These are phyloP conservation scores for Seira ritae DNA, from an alignment of 2,888 invertebrate genomes.

Conservation along the genomic window DNA sequence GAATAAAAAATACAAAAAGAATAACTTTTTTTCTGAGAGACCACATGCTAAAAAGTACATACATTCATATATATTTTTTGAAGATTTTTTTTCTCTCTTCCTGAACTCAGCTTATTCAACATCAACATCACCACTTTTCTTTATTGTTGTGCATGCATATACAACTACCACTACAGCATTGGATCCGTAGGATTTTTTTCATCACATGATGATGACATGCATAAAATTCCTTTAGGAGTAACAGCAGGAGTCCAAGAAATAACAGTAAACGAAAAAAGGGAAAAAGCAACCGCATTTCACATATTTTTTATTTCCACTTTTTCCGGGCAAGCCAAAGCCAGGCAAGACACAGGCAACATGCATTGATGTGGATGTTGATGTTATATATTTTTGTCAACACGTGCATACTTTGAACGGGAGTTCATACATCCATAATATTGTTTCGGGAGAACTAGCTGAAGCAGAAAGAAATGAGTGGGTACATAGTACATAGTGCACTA, in stretches of 20 bases:
- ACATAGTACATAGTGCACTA: too few species aligned
- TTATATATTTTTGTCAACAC: constrained; percentile 54
- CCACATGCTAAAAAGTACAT: constrained; percentile 48
- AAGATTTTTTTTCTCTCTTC: constrained; percentile 42
- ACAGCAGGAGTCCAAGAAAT: constrained; percentile 54
- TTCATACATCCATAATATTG: constrained; percentile 9
- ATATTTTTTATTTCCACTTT: constrained; percentile 33
- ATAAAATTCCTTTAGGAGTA: constrained; percentile 63
- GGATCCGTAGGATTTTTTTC: constrained; percentile 52
- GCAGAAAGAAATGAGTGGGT: constrained; percentile 5
- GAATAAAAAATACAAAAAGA: constrained; percentile 43
- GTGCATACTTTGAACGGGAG: too few species aligned
- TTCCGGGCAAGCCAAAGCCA: background rate
- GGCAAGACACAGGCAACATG: background rate
- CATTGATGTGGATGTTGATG: background rate
- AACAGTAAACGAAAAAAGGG: constrained; percentile 39
- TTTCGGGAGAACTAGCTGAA: constrained; percentile 14
- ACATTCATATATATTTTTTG: constrained; percentile 34
- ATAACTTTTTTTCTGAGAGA: constrained; percentile 52
- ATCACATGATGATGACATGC: constrained; percentile 58
- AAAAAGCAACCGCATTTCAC: constrained; percentile 56
- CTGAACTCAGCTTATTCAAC: constrained; percentile 55
- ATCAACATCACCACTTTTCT: constrained; percentile 28
- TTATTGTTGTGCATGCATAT: constrained; percentile 43
- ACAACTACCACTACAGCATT: too few species aligned